Base-by-base conservation (phyloP, 1,140 invertebrate genomes). In the Drosophila jambulina region DNA sequence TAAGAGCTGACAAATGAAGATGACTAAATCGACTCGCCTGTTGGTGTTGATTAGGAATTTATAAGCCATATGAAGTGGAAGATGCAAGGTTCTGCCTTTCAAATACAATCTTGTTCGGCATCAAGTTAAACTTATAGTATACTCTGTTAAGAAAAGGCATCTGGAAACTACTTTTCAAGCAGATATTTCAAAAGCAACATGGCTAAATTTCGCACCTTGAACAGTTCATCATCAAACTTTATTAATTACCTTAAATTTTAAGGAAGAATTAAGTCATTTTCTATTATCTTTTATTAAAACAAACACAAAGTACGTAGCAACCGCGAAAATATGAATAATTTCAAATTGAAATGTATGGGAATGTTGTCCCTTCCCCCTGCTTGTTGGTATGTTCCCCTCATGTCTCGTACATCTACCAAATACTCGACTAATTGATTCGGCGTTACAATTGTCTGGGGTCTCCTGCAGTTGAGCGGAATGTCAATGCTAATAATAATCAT, bases 401-500 rank as follows among this genome's bases (percentile, higher is more conserved):
- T 32, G 23, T 58, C 51, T 56, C 34, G 42, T 43, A 48, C 49
- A 75, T 75, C 70, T 67, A 23, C 46, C 56, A 56, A 61, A 80
- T 70, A 72, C 75, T 53, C 67, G 80, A 63, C 84, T 87, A 87
- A 87, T 87, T 88, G 84, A 87, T 87, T 88, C 76, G 88, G 80
- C 77, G 74, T 72, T 88, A 59, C 83, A 87, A 87, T 87, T 88
- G 84, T 88, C 83, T 87, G 80, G 84, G 79, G 84, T 38, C 62
- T 61, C 49, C 51, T 67, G 72, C 53, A 68, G 62, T 82, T 65
- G 72, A 75, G 71, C 71, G 72, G 84, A 87, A 87, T 87, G 84
- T 80, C 83, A 88, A 87, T 87, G 83, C 77, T 87, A 87, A 87
- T 87, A 87, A 87, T 86, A 77, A 61, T 78, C 77, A 88, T 88